Percentiles rank a stretch among this genome's conserved stretches.
Conservation (phyloP, 2,113 vertebrate species). For the Hiodon tergisus region DNA sequence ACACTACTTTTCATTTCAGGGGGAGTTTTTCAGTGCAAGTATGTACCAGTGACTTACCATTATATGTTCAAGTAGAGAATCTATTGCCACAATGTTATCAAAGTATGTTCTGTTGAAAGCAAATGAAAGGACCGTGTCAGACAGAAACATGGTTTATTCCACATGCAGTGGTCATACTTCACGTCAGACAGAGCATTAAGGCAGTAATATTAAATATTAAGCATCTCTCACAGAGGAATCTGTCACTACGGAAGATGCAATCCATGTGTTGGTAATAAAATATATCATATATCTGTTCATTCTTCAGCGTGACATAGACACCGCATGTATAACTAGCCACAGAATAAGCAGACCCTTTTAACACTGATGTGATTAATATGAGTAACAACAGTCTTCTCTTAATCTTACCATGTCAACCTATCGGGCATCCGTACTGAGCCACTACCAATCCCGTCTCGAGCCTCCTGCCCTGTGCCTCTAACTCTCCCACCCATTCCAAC, state of each 20-base stretch:
- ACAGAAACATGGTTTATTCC: not conserved
- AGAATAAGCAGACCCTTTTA: too few relatives aligned
- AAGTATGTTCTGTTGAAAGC: slow-evolving; percentile 89
- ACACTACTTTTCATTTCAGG: not conserved
- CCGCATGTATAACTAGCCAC: too few relatives aligned
- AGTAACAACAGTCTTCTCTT: too few relatives aligned
- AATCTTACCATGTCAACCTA: too few relatives aligned
- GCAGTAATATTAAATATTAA: too few relatives aligned
- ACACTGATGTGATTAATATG: too few relatives aligned
- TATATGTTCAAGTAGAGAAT: slow-evolving; percentile 99
- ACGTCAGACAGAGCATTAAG: too few relatives aligned
- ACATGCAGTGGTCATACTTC: not conserved
- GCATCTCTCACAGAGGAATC: too few relatives aligned
- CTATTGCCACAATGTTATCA: slow-evolving; percentile 99
- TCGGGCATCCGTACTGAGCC: not conserved
- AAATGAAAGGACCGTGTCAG: slow-evolving; percentile 44
- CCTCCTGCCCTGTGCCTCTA: not conserved
- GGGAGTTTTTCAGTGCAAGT: slow-evolving; percentile 18
- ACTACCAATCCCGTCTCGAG: not conserved
- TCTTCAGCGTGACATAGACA: too few relatives aligned
- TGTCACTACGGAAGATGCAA: too few relatives aligned
- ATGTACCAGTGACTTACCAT: slow-evolving; percentile 78
- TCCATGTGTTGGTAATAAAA: too few relatives aligned
- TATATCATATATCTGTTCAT: too few relatives aligned
- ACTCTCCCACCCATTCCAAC: not conserved